A percentile compares a stretch with the other conserved stretches of the same genome.
phyloP scores from a whole-genome alignment of 2,888 invertebrate species.

The Orthosia incerta region DNA sequence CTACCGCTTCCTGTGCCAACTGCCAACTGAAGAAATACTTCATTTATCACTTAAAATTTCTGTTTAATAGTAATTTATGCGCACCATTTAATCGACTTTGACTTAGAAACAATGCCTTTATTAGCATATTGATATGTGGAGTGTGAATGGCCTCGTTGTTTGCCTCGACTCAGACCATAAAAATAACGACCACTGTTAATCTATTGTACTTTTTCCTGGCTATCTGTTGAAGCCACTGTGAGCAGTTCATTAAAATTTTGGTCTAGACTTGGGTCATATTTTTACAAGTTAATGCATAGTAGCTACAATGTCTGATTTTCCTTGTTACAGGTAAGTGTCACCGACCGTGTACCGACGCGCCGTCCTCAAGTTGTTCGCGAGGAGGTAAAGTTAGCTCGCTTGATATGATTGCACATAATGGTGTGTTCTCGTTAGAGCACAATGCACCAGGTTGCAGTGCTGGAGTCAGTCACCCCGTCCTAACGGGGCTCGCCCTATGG shows the following conservation, averaged over 20 bases:
- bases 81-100: slow-evolving; percentile 81
- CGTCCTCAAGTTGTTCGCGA: slow-evolving; percentile 51
- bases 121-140: slow-evolving; percentile 81
- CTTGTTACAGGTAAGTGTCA: slow-evolving; percentile 85
- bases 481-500: slow-evolving; percentile 90
- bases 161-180: slow-evolving; percentile 65
- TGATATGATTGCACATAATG: slow-evolving; percentile 87
- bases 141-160: slow-evolving; percentile 75
- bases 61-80: slow-evolving; percentile 80
- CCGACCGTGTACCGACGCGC: slow-evolving; percentile 20
- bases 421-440: slow-evolving; percentile 90
- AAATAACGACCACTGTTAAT: slow-evolving; percentile 57
- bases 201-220: slow-evolving; percentile 40
- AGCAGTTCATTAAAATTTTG: slow-evolving; percentile 32
- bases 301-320: slow-evolving; percentile 61
- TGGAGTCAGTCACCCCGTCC: slow-evolving; percentile 89
- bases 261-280: slow-evolving; percentile 24
- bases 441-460: slow-evolving; percentile 90
- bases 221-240: slow-evolving; percentile 22
- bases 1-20: slow-evolving; percentile 85
- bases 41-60: slow-evolving; percentile 78
- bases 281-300: slow-evolving; percentile 26
- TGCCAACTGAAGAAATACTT: slow-evolving; percentile 79
- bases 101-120: slow-evolving; percentile 83
- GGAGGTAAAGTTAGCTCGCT: slow-evolving; percentile 80